These are phyloP conservation scores for Leptopilina clavipes DNA, from an alignment of 1,140 invertebrate species.

Conservation along the genomic window DNA sequence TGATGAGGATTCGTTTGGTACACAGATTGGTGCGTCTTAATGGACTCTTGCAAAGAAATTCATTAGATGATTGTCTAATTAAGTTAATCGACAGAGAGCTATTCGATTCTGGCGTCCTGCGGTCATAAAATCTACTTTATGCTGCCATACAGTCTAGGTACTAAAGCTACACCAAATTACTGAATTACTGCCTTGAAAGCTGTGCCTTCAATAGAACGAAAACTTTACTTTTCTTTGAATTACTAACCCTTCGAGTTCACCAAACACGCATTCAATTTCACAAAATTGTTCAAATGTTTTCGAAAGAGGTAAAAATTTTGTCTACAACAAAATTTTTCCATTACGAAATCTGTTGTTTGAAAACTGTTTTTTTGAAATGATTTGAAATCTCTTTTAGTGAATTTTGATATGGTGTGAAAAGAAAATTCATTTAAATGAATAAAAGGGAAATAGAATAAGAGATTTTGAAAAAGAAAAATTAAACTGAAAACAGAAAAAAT, in stretches of 20 bases:
- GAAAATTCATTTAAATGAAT: background rate
- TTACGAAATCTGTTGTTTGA: too few species aligned
- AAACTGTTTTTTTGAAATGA: too few species aligned
- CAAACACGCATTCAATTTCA: background rate
- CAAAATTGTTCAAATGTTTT: background rate
- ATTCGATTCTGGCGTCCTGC: conserved; percentile 62
- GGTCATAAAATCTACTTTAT: conserved; percentile 60
- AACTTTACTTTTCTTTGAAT: conserved; percentile 16
- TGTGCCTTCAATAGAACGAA: background rate
- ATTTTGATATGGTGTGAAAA: too few species aligned
- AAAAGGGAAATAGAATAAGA: background rate
- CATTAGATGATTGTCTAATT: conserved; percentile 72
- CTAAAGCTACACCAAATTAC: conserved; percentile 56
- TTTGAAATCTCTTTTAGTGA: too few species aligned
- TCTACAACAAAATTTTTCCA: too few species aligned
- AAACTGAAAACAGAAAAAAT: background rate
- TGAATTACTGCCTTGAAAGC: conserved; percentile 54
- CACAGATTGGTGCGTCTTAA: conserved; percentile 60
- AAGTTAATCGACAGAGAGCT: conserved; percentile 69
- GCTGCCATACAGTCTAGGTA: conserved; percentile 55
- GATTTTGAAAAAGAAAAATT: background rate
- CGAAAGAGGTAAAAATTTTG: background rate
- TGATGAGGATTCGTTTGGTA: conserved; percentile 46
- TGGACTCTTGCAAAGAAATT: conserved; percentile 61
- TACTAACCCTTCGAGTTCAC: background rate